These are phyloP conservation scores for Parasteatoda tepidariorum DNA, from an alignment of 1,140 invertebrate genomes.

Conservation along the genomic window DNA sequence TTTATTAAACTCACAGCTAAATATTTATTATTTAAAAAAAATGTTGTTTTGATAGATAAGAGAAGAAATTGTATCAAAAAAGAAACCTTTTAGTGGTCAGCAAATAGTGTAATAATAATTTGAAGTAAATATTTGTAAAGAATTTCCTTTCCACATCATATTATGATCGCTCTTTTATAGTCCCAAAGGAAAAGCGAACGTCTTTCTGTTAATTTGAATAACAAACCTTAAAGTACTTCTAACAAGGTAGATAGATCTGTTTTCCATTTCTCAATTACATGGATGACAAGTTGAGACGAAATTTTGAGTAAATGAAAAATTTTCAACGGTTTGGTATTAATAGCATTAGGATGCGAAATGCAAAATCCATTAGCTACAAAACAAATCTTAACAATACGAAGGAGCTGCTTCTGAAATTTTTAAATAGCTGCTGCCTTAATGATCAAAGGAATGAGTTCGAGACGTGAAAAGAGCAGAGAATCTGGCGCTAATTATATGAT, in stretches of 20 bases:
- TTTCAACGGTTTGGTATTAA: conserved; percentile 55
- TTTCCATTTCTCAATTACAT: conserved; percentile 51
- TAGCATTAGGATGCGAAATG: conserved; percentile 55
- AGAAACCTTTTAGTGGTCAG: too few species aligned
- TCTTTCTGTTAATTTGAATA: conserved; percentile 54
- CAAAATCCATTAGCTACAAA: conserved; percentile 58
- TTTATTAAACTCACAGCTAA: too few species aligned
- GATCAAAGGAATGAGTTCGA: conserved; percentile 56
- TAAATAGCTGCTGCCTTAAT: conserved; percentile 58
- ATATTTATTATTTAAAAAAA: too few species aligned
- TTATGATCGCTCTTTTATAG: too few species aligned
- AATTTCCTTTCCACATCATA: too few species aligned
- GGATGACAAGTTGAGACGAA: conserved; percentile 43
- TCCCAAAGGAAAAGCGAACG: conserved; percentile 35
- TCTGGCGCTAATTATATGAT: conserved; percentile 45
- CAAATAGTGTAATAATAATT: too few species aligned
- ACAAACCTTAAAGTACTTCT: conserved; percentile 22
- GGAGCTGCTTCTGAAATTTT: conserved; percentile 41
- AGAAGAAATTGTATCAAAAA: too few species aligned
- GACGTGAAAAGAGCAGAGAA: conserved; percentile 43
- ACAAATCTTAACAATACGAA: conserved; percentile 50
- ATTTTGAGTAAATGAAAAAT: conserved; percentile 54
- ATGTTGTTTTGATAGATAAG: too few species aligned
- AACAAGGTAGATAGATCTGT: conserved; percentile 8
- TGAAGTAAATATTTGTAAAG: too few species aligned